Conservation (phyloP, 2,888 invertebrate genomes). For the Zootermopsis nevadensis region DNA sequence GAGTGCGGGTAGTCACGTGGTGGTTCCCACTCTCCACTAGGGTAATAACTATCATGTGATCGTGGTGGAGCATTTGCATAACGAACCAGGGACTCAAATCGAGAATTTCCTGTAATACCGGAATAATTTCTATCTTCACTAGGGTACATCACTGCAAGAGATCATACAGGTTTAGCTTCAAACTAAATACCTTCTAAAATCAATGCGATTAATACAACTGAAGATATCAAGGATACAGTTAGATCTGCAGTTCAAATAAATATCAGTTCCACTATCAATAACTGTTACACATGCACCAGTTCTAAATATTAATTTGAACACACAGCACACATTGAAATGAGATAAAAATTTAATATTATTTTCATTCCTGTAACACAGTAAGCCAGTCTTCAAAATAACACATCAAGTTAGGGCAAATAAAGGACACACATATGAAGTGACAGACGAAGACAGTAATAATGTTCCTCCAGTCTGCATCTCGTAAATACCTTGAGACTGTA, state of each 20-base stretch:
- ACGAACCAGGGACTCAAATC: slow-evolving; percentile 38
- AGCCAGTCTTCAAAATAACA: too few relatives aligned
- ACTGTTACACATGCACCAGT: too few relatives aligned
- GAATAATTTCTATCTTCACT: not conserved
- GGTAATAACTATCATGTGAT: slow-evolving; percentile 40
- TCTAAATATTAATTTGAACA: too few relatives aligned
- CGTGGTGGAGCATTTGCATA: slow-evolving; percentile 31
- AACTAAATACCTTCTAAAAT: not conserved
- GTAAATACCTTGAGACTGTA: slow-evolving; percentile 14
- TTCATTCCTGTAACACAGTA: too few relatives aligned
- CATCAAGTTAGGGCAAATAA: too few relatives aligned
- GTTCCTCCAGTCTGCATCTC: not conserved
- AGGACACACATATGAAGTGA: too few relatives aligned
- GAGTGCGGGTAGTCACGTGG: slow-evolving; percentile 32
- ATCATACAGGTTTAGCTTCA: not conserved
- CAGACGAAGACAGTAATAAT: too few relatives aligned
- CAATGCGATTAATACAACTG: not conserved
- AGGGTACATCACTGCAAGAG: not conserved
- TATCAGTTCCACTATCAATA: too few relatives aligned
- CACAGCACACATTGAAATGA: too few relatives aligned
- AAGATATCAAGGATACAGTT: not conserved
- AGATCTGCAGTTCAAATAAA: too few relatives aligned
- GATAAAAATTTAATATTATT: too few relatives aligned
- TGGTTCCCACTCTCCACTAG: slow-evolving; percentile 43
- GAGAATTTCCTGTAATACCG: not conserved